phyloP scores from a whole-genome alignment of 2,888 invertebrate species.

The Nycteola revayana region DNA sequence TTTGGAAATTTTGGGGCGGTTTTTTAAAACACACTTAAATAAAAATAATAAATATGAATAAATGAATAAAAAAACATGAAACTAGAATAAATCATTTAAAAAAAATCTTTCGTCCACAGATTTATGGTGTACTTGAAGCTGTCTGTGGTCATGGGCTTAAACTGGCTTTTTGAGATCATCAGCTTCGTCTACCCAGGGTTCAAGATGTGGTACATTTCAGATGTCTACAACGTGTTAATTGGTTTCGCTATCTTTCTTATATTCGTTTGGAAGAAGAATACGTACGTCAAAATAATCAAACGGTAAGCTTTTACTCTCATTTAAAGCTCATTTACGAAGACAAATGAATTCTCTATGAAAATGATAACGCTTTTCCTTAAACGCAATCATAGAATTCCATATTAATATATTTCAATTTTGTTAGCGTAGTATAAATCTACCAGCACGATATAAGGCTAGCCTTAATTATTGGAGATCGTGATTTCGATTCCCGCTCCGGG shows the following conservation, averaged over 20 bases:
- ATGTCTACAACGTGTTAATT: conserved; percentile 61
- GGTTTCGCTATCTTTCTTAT: conserved; percentile 65
- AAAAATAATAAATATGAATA: no score
- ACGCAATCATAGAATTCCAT: not conserved
- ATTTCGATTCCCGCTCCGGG: no score
- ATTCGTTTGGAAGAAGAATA: conserved; percentile 64
- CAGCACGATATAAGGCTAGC: no score
- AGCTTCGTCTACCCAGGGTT: conserved; percentile 48
- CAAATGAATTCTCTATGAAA: no score
- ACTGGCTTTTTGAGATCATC: conserved; percentile 64
- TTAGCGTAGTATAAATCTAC: not conserved
- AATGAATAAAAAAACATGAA: no score
- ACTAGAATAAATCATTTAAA: no score
- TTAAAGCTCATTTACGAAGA: not conserved
- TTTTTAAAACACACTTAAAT: no score
- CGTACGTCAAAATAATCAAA: conserved; percentile 45
- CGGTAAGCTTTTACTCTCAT: conserved; percentile 36
- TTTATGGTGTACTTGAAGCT: conserved; percentile 64
- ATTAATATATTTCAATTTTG: not conserved
- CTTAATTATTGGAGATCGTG: no score
- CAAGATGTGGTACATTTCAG: conserved; percentile 49
- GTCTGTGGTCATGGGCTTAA: conserved; percentile 70
- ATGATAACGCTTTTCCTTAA: not conserved
- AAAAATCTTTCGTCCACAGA: conserved; percentile 44
- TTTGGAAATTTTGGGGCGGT: no score